Base-by-base conservation (phyloP, 2,888 invertebrate genomes). In the Diplazon laetatorius region DNA sequence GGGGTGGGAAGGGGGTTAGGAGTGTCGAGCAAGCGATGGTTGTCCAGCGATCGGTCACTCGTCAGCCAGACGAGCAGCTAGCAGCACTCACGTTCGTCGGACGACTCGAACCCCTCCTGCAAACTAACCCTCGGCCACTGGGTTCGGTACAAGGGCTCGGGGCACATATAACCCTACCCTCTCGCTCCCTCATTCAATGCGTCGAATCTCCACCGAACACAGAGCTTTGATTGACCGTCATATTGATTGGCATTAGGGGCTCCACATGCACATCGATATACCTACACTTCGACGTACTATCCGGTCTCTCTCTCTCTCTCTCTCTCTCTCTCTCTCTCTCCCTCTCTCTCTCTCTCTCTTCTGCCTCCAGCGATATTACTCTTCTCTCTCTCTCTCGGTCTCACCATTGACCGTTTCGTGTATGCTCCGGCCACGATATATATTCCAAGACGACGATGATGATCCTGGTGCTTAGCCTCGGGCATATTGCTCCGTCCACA, bases 171-270 rank as follows among this genome's bases (percentile, higher is more conserved):
- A 52, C 44, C 22, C 46, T 16, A 55, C 48, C 14, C 66, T 62
- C 18, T n/a, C 18, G 2, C 48, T 16, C 66, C 42, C 18, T n/a
- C 18, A 10, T 14, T 52, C 52, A n/a, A 25, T 63, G 46, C 78
- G 48, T 72, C 71, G 66, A 60, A 68, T 59, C 68, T 79, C 37
- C 63, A 20, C 35, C 62, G 63, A 71, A 76, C 75, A 76, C 68
- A 63, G 68, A 76, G 68, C 78, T 72, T 79, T 76, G 75, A 79
- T 79, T 79, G 78, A 75, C 78, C 75, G 75, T 78, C 78, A 78
- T 79, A 79, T 79, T 79, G 78, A 79, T 79, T 76, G 78, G 78
- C 78, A 76, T 79, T 79, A 79, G 68, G 60, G 68, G 70, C 68
- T 63, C 37, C 12, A 22, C 55, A 75, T 68, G 74, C 59, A 62